phyloP scores from a whole-genome alignment of 2,113 vertebrate species.

The Nanorana parkeri region DNA sequence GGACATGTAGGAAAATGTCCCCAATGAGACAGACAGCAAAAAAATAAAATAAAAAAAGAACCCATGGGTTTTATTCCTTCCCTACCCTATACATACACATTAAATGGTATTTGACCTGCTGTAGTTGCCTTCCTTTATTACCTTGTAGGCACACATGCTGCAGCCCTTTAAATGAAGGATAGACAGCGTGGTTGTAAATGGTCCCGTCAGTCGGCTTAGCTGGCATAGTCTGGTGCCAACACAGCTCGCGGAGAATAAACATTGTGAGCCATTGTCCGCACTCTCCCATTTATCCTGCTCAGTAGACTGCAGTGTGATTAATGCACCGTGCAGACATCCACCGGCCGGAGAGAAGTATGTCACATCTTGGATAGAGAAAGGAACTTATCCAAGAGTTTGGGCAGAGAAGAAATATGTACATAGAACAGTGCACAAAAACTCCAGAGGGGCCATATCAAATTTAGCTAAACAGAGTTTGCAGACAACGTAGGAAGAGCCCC shows the following conservation, averaged over 20 bases:
- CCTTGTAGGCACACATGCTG: neutral
- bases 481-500: neutral
- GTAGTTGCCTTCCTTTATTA: too few species aligned
- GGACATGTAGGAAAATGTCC: too few species aligned
- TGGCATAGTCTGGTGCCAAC: constrained; percentile 14
- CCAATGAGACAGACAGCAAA: too few species aligned
- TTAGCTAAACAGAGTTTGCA: neutral
- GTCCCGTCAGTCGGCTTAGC: neutral
- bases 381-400: neutral
- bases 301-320: constrained; percentile 19
- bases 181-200: neutral
- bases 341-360: neutral
- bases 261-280: constrained; percentile 1
- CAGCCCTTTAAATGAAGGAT: neutral
- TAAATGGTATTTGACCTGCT: too few species aligned
- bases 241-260: neutral
- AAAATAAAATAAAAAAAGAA: too few species aligned
- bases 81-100: too few species aligned
- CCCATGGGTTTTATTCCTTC: too few species aligned
- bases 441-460: neutral
- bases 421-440: neutral
- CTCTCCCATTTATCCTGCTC: constrained; percentile 7
- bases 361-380: neutral
- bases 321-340: neutral
- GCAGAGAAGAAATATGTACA: neutral